Base-by-base conservation (phyloP, 2,113 vertebrate species). In the Aegotheles bennettii region DNA sequence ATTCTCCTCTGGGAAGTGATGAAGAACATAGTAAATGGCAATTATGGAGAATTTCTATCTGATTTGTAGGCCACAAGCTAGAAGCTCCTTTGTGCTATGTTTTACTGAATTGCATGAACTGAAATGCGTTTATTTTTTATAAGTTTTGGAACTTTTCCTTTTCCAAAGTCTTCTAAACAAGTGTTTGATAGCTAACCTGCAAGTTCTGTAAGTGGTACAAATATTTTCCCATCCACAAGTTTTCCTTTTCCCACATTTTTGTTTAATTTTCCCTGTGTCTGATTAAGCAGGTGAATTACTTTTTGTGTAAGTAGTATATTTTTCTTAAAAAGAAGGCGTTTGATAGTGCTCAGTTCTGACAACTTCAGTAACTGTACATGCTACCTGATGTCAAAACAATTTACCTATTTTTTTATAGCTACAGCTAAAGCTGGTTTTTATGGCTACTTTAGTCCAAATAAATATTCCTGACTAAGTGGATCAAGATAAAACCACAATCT, bases 401-500 rank as follows among this genome's bases (percentile, higher is more conserved):
- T 36, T 64, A 50, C 36, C 6, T 35, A 9, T 9, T 82, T 53
- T 78, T 69, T 35, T 11, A 28, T 61, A 88, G 16, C 35, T 92
- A 67, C 76, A 59, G 29, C 64, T 74, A 84, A 43, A 74, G 12
- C 50, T 81, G 53, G 1, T 51, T 96, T 95, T 93, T 84, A 76
- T 68, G 40, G 51, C 36, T 89, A 43, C 29, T 81, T 86, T 67
- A 86, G 47, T 40, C 42, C 68, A 84, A 87, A 84, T 83, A 92
- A 90, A 78, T 94, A 89, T 86, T 92, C 26, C 47, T 61, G 59
- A 45, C 82, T 68, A 78, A 78, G 16, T 43, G 68, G 51, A 95
- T 95, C 80, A 89, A 89, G 81, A 67, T 68, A 90, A 95, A 95
- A 43, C 86, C 76, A 67, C 56, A 90, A 81, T 92, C 89, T 87